These are phyloP conservation scores for Drosophila biarmipes DNA, from an alignment of 1,140 invertebrate genomes.

Conservation along the genomic window DNA sequence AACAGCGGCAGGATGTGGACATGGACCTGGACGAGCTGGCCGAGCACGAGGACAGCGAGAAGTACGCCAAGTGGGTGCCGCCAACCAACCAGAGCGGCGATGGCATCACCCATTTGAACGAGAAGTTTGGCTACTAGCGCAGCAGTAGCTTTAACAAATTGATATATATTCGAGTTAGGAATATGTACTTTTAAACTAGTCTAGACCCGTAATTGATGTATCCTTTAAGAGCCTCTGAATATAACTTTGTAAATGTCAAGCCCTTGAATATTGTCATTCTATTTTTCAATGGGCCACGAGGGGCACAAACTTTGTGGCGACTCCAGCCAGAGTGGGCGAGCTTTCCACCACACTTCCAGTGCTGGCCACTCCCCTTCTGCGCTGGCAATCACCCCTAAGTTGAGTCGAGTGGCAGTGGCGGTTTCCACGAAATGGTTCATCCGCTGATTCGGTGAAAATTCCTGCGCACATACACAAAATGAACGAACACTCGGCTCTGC, in stretches of 20 bases:
- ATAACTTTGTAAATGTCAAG: conserved; percentile 41
- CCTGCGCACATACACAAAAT: conserved; percentile 70
- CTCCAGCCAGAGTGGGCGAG: conserved; percentile 4
- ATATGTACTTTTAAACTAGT: conserved; percentile 13
- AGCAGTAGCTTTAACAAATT: conserved; percentile 14
- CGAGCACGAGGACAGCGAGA: conserved; percentile 86
- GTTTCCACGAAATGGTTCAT: conserved; percentile 47
- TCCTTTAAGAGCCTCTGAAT: conserved; percentile 39
- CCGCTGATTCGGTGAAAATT: conserved; percentile 47
- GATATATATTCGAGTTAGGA: conserved; percentile 7
- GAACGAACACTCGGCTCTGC: conserved; percentile 50
- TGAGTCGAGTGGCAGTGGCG: conserved; percentile 35
- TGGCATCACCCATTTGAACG: conserved; percentile 92
- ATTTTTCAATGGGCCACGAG: neutral
- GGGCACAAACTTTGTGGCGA: conserved; percentile 9
- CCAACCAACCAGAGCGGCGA: conserved; percentile 91
- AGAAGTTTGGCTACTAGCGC: conserved; percentile 91
- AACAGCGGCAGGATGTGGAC: conserved; percentile 73
- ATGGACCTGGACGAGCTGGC: conserved; percentile 84
- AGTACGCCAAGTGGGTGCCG: conserved; percentile 92
- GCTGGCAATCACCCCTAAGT: conserved; percentile 21
- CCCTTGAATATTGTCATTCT: neutral
- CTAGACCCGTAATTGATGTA: conserved; percentile 33
- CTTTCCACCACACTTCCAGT: conserved; percentile 44
- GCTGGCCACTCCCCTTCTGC: conserved; percentile 39